A percentile compares a stretch with the other conserved stretches of the same genome.
phyloP scores from a whole-genome alignment of 2,797 vertebrate genomes.

The Dendrocincla tyrannina region DNA sequence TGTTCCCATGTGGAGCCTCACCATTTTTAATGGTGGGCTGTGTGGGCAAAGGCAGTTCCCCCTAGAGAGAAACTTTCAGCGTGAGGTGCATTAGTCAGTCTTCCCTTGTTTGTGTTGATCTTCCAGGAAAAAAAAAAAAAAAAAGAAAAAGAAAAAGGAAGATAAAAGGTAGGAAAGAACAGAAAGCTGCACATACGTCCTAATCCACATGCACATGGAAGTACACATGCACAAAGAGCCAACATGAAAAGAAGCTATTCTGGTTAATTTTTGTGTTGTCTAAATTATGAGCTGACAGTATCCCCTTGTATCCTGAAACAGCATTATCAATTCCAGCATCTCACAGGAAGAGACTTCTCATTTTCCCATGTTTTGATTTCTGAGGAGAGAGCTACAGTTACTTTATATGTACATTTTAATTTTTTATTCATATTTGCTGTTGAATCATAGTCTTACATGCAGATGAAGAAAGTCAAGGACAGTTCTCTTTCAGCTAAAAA shows the following conservation, averaged over 20 bases:
- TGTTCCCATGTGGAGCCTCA: constrained; percentile 9
- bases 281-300: background rate
- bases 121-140: background rate
- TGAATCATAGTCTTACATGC: constrained; percentile 6
- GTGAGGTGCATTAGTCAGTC: background rate
- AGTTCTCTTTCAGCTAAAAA: constrained; percentile 42
- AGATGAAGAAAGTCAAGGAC: constrained; percentile 38
- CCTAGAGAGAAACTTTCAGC: background rate
- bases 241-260: background rate
- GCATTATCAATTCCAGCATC: background rate
- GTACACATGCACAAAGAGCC: background rate
- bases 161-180: background rate
- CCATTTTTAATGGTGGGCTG: background rate
- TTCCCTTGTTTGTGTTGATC: constrained; percentile 16
- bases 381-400: background rate
- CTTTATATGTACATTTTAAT: constrained; percentile 17
- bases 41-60: constrained; percentile 13
- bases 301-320: background rate
- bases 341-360: background rate
- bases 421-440: constrained; percentile 26
- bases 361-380: background rate
- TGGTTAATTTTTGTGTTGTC: background rate
- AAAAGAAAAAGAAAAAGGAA: background rate
- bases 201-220: background rate
- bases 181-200: background rate